Base-by-base conservation (phyloP, 2,797 vertebrate genomes). In the Spheniscus humboldti region DNA sequence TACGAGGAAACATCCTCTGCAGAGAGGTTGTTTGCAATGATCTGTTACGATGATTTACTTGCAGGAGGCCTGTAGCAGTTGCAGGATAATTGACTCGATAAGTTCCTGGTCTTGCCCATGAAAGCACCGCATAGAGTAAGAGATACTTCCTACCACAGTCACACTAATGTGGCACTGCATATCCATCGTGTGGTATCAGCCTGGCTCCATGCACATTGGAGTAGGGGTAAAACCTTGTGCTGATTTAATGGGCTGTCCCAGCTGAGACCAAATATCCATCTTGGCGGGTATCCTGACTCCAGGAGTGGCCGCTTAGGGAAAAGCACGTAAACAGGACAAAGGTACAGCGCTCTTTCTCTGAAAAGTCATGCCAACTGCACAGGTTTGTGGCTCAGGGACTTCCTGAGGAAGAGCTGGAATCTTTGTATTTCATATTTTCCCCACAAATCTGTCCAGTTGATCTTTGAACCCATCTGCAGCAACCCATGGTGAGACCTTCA, bases 301-400 rank as follows among this genome's bases (percentile, higher is more conserved):
- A 41, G 53, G 39, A 73, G 31, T 6, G 9, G 18, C 27, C 1
- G 1, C 30, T 59, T 53, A 45, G n/a, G 52, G 43, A 39, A 66
- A 69, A 55, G 27, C 2, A 13, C 0, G 3, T 41, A 33, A 66
- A 47, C 15, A 35, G 39, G 66, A 28, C 16, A 43, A 33, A 53
- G 19, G 25, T n/a, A 15, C 33, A 25, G 19, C 0, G 1, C 41
- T 80, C 20, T 39, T 77, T 25, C 35, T 43, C 47, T 33, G 30
- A 7, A 66, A 47, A 20, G 8, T 28, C 14, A 0, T 11, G 52
- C 63, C 25, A 10, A 0, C 3, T 50, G 45, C 1, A 0, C 20
- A 22, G 43, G 3, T 64, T 31, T 47, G 74, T 74, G 74, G 13
- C 68, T 50, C 9, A 7, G 60, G 39, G 53, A 7, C 37, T 59